phyloP scores from a whole-genome alignment of 2,888 invertebrate species.

The Mythimna loreyi region DNA sequence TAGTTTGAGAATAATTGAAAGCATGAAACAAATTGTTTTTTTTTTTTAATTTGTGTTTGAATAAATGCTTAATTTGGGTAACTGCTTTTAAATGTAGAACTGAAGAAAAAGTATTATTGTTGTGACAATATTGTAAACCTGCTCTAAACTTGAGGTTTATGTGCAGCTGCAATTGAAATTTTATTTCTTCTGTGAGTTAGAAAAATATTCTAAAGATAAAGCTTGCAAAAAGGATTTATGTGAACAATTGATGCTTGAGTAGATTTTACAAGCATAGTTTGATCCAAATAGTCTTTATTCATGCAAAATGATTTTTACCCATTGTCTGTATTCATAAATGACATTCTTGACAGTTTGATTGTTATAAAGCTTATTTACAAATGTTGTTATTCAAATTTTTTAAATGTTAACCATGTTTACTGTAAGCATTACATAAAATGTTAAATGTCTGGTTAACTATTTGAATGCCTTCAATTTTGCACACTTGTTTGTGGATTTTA shows the following conservation, averaged over 20 bases:
- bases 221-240: conserved; percentile 35
- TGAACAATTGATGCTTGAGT: not conserved
- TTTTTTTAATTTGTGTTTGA: conserved; percentile 38
- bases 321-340: conserved; percentile 31
- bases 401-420: conserved; percentile 44
- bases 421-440: conserved; percentile 40
- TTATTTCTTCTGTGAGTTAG: conserved; percentile 10
- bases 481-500: conserved; percentile 11
- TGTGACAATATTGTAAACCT: conserved; percentile 7
- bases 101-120: not conserved
- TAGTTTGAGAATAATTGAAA: conserved; percentile 19
- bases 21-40: conserved; percentile 11
- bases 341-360: conserved; percentile 40
- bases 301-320: not conserved
- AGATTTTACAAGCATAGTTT: conserved; percentile 13
- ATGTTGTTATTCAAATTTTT: conserved; percentile 26
- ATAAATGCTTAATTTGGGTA: conserved; percentile 51
- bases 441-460: conserved; percentile 3
- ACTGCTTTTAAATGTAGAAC: conserved; percentile 54
- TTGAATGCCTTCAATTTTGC: conserved; percentile 5
- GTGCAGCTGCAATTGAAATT: not conserved
- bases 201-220: not conserved
- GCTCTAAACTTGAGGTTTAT: conserved; percentile 22
- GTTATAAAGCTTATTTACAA: conserved; percentile 40
- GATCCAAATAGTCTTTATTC: conserved; percentile 14